Conservation (phyloP, 2,797 vertebrate species). For the Xerus rutilus region DNA sequence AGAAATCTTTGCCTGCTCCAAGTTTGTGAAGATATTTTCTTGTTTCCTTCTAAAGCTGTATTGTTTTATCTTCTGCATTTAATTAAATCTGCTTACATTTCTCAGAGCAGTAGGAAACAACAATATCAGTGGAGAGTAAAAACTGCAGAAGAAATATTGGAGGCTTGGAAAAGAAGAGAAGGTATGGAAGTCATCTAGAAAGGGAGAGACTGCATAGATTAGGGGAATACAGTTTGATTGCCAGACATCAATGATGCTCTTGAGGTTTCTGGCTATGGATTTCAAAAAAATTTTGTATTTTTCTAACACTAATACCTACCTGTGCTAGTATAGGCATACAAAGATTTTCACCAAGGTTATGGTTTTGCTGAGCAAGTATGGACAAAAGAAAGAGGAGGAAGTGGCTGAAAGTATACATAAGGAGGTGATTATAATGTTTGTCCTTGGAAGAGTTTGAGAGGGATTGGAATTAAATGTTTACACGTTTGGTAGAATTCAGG, state of each 20-base stretch:
- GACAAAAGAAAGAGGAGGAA: neutral
- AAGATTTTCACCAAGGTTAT: neutral
- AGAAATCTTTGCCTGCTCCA: neutral
- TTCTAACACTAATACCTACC: neutral
- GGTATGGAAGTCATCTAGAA: neutral
- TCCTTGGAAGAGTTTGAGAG: neutral
- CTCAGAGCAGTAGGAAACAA: neutral
- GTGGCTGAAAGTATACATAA: neutral
- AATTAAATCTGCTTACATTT: constrained; percentile 2
- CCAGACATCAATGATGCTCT: neutral
- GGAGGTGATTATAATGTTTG: neutral
- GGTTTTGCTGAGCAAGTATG: neutral
- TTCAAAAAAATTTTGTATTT: neutral
- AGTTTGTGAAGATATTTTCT: neutral
- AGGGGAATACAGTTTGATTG: neutral
- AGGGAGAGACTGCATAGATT: neutral
- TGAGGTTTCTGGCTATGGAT: neutral
- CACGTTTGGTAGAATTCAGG: neutral
- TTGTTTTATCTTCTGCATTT: neutral
- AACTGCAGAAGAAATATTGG: neutral
- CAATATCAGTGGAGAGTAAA: neutral
- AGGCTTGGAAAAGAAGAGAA: neutral
- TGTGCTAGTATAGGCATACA: neutral
- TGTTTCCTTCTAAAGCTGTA: neutral
- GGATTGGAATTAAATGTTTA: neutral